Evolutionary conservation across 2,888 invertebrate species (phyloP).

Genomic region (Pseudococcus longispinus): DNA sequence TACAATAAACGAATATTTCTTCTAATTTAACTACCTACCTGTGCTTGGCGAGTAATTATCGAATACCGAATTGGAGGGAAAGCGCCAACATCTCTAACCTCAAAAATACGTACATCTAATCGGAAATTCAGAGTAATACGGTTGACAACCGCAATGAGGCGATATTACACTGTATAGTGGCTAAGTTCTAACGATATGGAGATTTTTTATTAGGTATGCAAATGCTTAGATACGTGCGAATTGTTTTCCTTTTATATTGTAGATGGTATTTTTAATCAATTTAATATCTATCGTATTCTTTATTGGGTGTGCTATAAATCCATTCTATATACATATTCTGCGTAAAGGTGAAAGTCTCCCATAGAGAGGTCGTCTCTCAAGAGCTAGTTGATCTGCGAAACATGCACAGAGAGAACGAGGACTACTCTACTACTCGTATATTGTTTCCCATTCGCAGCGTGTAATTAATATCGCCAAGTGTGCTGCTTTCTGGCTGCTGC

Average conservation of each 20-base stretch:
- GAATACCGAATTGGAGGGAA: not conserved
- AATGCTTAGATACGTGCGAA: not conserved
- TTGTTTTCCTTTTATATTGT: not conserved
- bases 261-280: not conserved
- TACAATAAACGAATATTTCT: not conserved
- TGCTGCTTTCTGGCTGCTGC: not conserved
- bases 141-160: not conserved
- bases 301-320: not conserved
- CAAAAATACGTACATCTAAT: not conserved
- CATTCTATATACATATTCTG: not conserved
- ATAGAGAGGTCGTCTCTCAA: not conserved
- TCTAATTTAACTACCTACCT: not conserved
- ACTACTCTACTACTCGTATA: not conserved
- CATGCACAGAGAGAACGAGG: not conserved
- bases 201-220: not conserved
- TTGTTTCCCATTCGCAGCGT: constrained; percentile 34
- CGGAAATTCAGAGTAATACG: not conserved
- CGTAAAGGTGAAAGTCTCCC: constrained; percentile 16
- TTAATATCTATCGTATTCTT: not conserved
- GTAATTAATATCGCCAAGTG: constrained; percentile 19
- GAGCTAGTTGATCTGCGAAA: constrained; percentile 8
- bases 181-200: not conserved
- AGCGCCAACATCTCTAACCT: not conserved
- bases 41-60: not conserved
- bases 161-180: not conserved